These are phyloP conservation scores for Pseudochromis fuscus DNA, from an alignment of 2,797 vertebrate genomes.

Conservation along the genomic window DNA sequence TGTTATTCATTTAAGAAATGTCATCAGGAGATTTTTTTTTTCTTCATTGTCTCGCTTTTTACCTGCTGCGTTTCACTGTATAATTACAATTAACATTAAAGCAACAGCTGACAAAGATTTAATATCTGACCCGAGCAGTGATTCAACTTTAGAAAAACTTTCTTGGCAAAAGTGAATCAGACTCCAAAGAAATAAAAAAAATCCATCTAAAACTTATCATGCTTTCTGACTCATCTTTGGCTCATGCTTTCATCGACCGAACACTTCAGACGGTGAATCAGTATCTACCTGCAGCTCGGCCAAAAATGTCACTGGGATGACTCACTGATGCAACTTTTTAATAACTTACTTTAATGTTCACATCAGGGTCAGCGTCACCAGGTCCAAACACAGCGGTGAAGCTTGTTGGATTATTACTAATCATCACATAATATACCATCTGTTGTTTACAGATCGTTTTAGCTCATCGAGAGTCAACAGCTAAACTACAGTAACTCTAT, in stretches of 20 bases:
- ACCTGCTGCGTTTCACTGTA: not conserved
- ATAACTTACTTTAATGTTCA: not conserved
- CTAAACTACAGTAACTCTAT: not conserved
- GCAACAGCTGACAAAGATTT: not conserved
- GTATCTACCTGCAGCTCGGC: conserved; percentile 24
- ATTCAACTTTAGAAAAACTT: conserved; percentile 2
- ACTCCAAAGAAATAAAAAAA: conserved; percentile 10
- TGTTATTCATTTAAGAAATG: conserved; percentile 1
- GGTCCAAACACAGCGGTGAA: not conserved
- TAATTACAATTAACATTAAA: conserved; percentile 1
- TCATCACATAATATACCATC: too few relatives aligned
- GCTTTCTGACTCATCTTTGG: conserved; percentile 43
- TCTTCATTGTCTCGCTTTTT: not conserved
- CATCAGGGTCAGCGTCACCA: conserved; percentile 3
- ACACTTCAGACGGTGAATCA: conserved; percentile 45
- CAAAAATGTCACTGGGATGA: conserved; percentile 57
- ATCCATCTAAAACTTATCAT: not conserved
- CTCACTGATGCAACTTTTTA: conserved; percentile 31
- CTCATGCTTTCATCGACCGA: conserved; percentile 18
- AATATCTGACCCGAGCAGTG: not conserved
- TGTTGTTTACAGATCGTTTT: too few relatives aligned
- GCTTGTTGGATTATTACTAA: too few relatives aligned
- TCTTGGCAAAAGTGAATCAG: conserved; percentile 18
- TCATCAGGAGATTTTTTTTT: not conserved
- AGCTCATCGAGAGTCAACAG: not conserved